phyloP scores from a whole-genome alignment of 1,140 invertebrate species.

The Coboldia fuscipes region DNA sequence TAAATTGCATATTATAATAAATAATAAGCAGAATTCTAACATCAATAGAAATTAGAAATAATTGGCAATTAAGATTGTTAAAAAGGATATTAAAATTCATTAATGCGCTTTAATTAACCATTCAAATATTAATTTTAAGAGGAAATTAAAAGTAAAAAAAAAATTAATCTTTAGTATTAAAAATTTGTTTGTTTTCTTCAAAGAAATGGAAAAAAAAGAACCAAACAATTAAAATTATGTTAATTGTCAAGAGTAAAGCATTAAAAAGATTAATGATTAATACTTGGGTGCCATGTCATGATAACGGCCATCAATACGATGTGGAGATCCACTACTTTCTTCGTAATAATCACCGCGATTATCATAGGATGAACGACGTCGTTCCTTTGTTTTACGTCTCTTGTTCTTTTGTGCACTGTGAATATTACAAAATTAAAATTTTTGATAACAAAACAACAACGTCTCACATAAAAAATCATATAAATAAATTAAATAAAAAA shows the following conservation, averaged over 20 bases:
- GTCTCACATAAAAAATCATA: too few relatives aligned
- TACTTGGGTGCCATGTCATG: constrained; percentile 60
- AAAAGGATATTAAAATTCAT: too few relatives aligned
- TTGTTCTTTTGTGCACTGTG: constrained; percentile 18
- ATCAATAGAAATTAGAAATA: not conserved
- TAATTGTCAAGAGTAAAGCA: not conserved
- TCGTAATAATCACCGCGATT: constrained; percentile 20
- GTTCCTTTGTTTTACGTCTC: constrained; percentile 18
- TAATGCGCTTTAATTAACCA: too few relatives aligned
- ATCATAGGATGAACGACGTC: constrained; percentile 6
- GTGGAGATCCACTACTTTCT: constrained; percentile 15
- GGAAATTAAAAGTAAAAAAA: constrained; percentile 1
- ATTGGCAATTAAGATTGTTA: too few relatives aligned
- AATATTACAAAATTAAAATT: constrained; percentile 3
- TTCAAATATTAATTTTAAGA: too few relatives aligned
- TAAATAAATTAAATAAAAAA: constrained; percentile 12
- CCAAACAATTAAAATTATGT: not conserved
- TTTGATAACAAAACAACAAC: too few relatives aligned
- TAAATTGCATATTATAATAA: not conserved
- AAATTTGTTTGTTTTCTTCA: not conserved
- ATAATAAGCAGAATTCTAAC: too few relatives aligned
- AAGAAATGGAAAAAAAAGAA: too few relatives aligned
- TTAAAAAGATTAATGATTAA: constrained; percentile 18
- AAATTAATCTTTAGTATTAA: constrained; percentile 1
- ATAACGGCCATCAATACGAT: constrained; percentile 32